Conservation (phyloP, 2,113 vertebrate genomes). For the Gasterosteus aculeatus region DNA sequence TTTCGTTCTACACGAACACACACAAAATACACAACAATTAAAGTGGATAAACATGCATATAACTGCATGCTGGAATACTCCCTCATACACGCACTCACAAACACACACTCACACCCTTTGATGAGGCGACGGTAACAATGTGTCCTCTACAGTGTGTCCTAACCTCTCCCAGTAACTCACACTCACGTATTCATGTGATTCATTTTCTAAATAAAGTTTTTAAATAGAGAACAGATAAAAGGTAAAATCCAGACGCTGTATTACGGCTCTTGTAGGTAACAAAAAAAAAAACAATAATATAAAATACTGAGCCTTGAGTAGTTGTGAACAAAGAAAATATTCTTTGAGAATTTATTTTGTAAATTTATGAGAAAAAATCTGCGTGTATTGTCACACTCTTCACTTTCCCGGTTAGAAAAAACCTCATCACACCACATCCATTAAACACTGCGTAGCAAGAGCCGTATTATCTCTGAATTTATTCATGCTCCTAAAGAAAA, state of each 20-base stretch:
- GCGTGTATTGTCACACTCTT: not conserved
- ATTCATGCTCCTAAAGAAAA: not conserved
- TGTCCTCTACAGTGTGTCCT: conserved; percentile 12
- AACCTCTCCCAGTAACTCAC: conserved; percentile 1
- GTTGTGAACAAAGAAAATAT: not conserved
- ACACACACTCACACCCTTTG: conserved; percentile 2
- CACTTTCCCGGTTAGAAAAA: not conserved
- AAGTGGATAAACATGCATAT: not conserved
- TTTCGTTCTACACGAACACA: not conserved
- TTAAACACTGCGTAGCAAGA: not conserved
- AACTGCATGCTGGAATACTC: not conserved
- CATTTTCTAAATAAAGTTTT: not conserved
- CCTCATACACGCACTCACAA: not conserved
- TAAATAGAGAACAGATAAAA: no score
- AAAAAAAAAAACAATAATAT: no score
- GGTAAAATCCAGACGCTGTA: no score
- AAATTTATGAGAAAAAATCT: not conserved
- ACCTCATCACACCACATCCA: not conserved
- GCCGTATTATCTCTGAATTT: not conserved
- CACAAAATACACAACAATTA: not conserved
- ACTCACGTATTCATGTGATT: conserved; percentile 1
- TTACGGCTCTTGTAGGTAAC: not conserved
- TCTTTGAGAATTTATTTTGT: not conserved
- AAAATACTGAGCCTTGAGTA: no score
- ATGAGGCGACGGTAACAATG: conserved; percentile 4